A percentile compares a stretch with the other conserved stretches of the same genome.
These are phyloP conservation scores for Enteromius unitaeniatus DNA, from an alignment of 2,797 vertebrate genomes.

Conservation along the genomic window DNA sequence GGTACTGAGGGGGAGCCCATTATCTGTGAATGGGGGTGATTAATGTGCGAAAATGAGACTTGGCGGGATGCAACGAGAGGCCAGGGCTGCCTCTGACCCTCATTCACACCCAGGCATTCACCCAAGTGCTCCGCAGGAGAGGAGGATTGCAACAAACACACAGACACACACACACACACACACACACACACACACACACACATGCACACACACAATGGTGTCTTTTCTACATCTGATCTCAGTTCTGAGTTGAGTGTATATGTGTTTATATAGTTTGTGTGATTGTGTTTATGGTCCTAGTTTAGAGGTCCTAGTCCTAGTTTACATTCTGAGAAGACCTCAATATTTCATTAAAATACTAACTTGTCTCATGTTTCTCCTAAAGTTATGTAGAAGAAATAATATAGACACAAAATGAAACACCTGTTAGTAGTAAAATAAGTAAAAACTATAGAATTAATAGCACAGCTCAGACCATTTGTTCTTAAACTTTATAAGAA, in stretches of 20 bases:
- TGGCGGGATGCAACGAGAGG: slow-evolving; percentile 62
- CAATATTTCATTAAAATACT: not conserved
- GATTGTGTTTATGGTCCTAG: slow-evolving; percentile 32
- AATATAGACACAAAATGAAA: not conserved
- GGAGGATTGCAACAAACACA: slow-evolving; percentile 57
- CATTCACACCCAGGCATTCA: slow-evolving; percentile 78
- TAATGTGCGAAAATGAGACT: slow-evolving; percentile 81
- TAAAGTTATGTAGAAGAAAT: not conserved
- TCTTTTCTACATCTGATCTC: slow-evolving; percentile 56
- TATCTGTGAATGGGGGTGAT: slow-evolving; percentile 80
- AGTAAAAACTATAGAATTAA: not conserved
- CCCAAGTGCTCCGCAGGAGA: slow-evolving; percentile 74
- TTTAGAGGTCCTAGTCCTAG: slow-evolving; percentile 14
- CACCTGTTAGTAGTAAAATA: not conserved
- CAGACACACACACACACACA: slow-evolving; percentile 47
- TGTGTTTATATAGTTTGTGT: slow-evolving; percentile 21
- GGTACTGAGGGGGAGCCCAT: slow-evolving; percentile 81
- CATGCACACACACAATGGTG: slow-evolving; percentile 48
- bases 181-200: slow-evolving; percentile 41
- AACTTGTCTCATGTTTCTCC: not conserved
- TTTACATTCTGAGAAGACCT: slow-evolving; percentile 47
- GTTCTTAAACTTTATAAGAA: not conserved
- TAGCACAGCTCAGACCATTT: not conserved
- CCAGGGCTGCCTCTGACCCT: slow-evolving; percentile 76
- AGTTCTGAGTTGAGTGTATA: slow-evolving; percentile 18